These are phyloP conservation scores for Poecile montanus DNA, from an alignment of 2,797 vertebrate species.

Conservation along the genomic window DNA sequence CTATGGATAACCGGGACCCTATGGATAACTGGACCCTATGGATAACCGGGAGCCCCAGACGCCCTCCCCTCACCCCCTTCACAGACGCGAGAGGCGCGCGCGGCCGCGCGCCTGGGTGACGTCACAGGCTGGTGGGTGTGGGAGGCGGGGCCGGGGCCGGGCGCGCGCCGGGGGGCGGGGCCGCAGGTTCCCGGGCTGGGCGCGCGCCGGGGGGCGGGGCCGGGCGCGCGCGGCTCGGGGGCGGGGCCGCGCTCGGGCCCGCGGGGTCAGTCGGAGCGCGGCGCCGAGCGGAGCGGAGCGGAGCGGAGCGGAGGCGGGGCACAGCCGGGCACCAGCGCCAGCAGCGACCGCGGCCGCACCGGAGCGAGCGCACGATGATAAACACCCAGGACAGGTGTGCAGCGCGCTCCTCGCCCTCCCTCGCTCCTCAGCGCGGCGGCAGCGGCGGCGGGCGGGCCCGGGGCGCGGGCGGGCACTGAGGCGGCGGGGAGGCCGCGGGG, in stretches of 20 bases:
- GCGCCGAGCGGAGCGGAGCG: constrained; percentile 12
- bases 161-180: not conserved
- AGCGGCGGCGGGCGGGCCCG: not conserved
- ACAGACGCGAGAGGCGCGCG: not conserved
- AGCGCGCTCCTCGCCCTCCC: not conserved
- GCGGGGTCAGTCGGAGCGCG: constrained; percentile 68
- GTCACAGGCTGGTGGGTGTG: not conserved
- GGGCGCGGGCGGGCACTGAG: not conserved
- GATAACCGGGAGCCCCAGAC: no score
- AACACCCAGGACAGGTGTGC: constrained; percentile 79
- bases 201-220: no score
- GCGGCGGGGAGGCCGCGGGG: not conserved
- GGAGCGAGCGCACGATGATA: constrained; percentile 75
- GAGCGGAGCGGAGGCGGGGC: not conserved
- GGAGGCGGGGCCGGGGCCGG: not conserved
- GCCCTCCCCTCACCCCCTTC: not conserved
- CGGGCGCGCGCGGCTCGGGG: not conserved
- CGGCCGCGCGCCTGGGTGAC: not conserved
- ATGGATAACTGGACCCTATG: no score
- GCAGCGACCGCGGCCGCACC: not conserved
- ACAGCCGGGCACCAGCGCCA: not conserved
- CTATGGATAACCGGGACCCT: no score
- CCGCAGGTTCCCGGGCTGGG: not conserved
- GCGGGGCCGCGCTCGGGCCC: not conserved
- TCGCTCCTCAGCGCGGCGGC: not conserved